These are phyloP conservation scores for Sminthopsis crassicaudata DNA, from an alignment of 2,113 vertebrate genomes.

Conservation along the genomic window DNA sequence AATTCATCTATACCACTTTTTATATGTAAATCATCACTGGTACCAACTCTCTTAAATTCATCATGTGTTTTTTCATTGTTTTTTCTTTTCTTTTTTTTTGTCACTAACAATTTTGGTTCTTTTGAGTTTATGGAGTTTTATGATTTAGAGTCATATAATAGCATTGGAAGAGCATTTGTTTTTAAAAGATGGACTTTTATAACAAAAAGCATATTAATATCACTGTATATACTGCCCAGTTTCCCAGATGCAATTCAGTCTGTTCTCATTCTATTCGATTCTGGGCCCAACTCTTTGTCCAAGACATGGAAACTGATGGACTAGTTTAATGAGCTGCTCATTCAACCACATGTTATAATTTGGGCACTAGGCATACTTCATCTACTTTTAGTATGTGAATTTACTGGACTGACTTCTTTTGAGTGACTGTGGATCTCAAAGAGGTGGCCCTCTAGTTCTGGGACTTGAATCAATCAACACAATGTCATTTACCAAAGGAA, in stretches of 20 bases:
- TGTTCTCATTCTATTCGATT: neutral
- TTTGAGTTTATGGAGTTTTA: neutral
- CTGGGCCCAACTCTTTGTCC: neutral
- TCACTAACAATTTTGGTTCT: neutral
- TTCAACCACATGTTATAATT: slow-evolving; percentile 1
- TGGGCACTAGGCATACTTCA: neutral
- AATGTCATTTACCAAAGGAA: slow-evolving; percentile 1
- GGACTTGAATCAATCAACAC: neutral
- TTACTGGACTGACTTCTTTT: neutral
- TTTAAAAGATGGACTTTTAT: neutral
- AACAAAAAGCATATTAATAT: neutral
- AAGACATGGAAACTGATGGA: neutral
- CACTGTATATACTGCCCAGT: neutral
- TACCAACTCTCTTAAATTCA: neutral
- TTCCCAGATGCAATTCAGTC: neutral
- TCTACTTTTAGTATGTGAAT: neutral
- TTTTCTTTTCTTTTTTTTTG: no score
- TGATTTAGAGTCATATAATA: neutral
- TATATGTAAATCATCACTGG: neutral
- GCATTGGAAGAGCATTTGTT: neutral
- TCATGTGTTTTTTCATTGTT: neutral
- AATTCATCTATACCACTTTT: neutral
- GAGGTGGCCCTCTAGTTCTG: slow-evolving; percentile 1
- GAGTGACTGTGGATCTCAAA: neutral
- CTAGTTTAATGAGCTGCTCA: neutral